Evolutionary conservation across 2,888 invertebrate species (phyloP).

Genomic region (Agrotis ipsilon): DNA sequence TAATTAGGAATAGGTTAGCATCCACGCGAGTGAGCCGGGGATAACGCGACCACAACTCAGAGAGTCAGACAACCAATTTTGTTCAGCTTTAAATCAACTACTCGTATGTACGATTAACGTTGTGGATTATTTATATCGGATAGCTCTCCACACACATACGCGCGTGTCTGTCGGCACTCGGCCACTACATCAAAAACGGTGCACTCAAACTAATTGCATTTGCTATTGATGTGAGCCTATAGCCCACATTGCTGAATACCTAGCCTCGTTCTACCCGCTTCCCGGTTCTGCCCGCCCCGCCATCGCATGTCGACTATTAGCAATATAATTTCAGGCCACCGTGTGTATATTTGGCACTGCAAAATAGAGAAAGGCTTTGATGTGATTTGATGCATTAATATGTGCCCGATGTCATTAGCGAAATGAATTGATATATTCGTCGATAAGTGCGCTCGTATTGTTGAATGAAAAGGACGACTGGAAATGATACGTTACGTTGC

Average conservation of each 20-base stretch:
- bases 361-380: constrained; percentile 60
- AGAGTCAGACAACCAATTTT: constrained; percentile 61
- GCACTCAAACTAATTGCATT: constrained; percentile 91
- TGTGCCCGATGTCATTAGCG: constrained; percentile 48
- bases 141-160: constrained; percentile 75
- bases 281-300: constrained; percentile 27
- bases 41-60: constrained; percentile 47
- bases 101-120: constrained; percentile 73
- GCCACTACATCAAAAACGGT: constrained; percentile 89
- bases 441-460: constrained; percentile 25
- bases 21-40: constrained; percentile 23
- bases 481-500: constrained; percentile 13
- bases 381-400: constrained; percentile 58
- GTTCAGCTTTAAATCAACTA: constrained; percentile 70
- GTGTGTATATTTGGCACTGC: constrained; percentile 59
- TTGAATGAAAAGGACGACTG: constrained; percentile 21
- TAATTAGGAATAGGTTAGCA: constrained; percentile 31
- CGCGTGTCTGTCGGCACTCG: constrained; percentile 75
- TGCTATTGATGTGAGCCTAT: constrained; percentile 86
- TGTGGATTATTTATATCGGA: constrained; percentile 81
- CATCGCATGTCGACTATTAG: constrained; percentile 69
- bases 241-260: constrained; percentile 73
- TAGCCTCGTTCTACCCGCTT: constrained; percentile 36
- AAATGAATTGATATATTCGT: constrained; percentile 42
- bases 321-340: constrained; percentile 67